Conservation (phyloP, 2,888 invertebrate species). For the Sisyra nigra region DNA sequence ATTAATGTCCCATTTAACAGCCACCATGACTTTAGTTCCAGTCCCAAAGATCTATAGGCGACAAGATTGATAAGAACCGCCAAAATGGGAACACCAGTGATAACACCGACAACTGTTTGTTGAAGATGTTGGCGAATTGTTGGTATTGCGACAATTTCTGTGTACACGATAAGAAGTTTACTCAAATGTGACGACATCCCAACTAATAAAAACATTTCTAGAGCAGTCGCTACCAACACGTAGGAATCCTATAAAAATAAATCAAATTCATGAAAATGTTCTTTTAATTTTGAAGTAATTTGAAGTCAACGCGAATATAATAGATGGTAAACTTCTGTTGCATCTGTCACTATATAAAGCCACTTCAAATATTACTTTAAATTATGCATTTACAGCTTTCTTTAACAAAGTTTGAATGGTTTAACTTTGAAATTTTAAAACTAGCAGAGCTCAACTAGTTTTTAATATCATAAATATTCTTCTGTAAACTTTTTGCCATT, state of each 20-base stretch:
- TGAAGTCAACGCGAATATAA: no score
- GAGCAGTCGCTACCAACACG: conserved; percentile 38
- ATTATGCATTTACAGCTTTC: no score
- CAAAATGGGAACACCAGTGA: conserved; percentile 51
- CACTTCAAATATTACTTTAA: not conserved
- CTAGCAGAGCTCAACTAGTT: no score
- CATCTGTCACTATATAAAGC: not conserved
- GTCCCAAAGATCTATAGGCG: conserved; percentile 43
- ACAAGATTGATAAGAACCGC: conserved; percentile 49
- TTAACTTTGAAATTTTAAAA: no score
- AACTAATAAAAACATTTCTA: conserved; percentile 47
- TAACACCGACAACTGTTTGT: conserved; percentile 47
- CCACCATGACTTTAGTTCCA: conserved; percentile 46
- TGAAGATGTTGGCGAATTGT: conserved; percentile 33
- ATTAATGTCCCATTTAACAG: conserved; percentile 37
- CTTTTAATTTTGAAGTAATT: no score
- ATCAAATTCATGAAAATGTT: conserved; percentile 5
- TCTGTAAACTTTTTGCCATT: no score
- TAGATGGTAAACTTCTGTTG: not conserved
- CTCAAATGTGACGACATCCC: conserved; percentile 56
- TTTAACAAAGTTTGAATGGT: no score
- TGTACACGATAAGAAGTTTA: conserved; percentile 50
- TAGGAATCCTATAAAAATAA: conserved; percentile 34
- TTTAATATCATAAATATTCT: no score
- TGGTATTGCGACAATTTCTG: conserved; percentile 44